Conservation (phyloP, 2,797 vertebrate genomes). For the Lithobates sylvaticus region DNA sequence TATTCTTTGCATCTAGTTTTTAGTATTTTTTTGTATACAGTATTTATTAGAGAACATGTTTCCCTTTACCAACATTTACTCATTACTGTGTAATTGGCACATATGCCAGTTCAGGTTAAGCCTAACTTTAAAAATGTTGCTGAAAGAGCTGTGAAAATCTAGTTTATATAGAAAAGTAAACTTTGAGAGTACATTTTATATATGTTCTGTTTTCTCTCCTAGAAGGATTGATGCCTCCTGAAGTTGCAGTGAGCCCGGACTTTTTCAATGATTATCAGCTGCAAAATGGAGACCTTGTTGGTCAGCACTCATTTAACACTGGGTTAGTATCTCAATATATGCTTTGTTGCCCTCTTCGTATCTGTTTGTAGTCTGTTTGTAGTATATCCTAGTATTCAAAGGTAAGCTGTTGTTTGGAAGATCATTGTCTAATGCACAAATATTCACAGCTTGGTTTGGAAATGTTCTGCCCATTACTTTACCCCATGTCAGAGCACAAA, state of each 20-base stretch:
- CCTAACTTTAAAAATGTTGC: too few relatives aligned
- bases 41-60: neutral
- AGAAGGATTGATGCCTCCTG: constrained; percentile 86
- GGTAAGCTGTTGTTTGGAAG: too few relatives aligned
- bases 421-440: too few relatives aligned
- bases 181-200: neutral
- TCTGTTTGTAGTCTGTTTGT: too few relatives aligned
- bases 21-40: neutral
- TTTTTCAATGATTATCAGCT: constrained; percentile 85
- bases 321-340: constrained; percentile 74
- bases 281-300: constrained; percentile 85
- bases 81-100: neutral
- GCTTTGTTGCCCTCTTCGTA: neutral
- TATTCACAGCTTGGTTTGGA: too few relatives aligned
- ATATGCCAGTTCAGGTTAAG: neutral
- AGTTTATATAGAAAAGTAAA: too few relatives aligned
- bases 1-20: neutral
- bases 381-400: too few relatives aligned
- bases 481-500: too few relatives aligned
- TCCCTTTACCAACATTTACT: neutral
- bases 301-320: constrained; percentile 78
- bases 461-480: too few relatives aligned
- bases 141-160: too few relatives aligned
- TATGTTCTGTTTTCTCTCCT: constrained; percentile 23
- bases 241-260: constrained; percentile 84